Percentiles rank a stretch among this genome's conserved stretches.
These are phyloP conservation scores for Rhipidura dahli DNA, from an alignment of 2,113 vertebrate species.

Conservation along the genomic window DNA sequence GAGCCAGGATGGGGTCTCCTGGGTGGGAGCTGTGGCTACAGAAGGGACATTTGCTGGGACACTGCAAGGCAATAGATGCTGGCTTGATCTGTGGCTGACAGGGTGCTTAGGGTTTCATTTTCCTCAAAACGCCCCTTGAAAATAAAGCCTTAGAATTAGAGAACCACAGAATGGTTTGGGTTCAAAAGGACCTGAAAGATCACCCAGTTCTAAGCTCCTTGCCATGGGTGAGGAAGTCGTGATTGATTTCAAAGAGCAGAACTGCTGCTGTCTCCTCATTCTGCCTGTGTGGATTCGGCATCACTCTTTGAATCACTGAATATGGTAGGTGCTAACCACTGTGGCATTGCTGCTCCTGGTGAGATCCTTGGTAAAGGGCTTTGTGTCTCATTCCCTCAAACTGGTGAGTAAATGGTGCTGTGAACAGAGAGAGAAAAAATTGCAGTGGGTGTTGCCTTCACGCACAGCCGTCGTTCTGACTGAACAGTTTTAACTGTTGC, in stretches of 20 bases:
- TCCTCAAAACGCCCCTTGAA: background rate
- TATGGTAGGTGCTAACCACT: fast-evolving
- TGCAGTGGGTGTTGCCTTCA: background rate
- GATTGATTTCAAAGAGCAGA: background rate
- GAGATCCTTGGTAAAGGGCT: background rate
- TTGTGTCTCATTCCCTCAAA: background rate
- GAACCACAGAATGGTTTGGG: background rate
- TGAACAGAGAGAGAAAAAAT: background rate
- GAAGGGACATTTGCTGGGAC: background rate
- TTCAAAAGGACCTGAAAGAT: background rate
- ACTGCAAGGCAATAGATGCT: background rate
- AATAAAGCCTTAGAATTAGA: background rate
- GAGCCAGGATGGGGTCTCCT: background rate
- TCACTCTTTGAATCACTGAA: background rate
- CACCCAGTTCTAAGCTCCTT: background rate
- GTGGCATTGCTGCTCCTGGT: fast-evolving
- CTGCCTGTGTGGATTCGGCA: background rate
- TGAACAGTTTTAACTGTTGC: background rate
- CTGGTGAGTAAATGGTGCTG: background rate
- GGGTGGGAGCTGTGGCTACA: fast-evolving
- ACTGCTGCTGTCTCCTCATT: background rate
- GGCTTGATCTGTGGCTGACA: background rate
- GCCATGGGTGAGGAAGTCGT: background rate
- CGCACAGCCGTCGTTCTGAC: background rate
- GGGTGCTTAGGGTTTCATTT: background rate